Percentiles rank a stretch among this genome's conserved stretches.
phyloP scores from a whole-genome alignment of 2,888 invertebrate genomes.

The Scaptomyza parva region DNA sequence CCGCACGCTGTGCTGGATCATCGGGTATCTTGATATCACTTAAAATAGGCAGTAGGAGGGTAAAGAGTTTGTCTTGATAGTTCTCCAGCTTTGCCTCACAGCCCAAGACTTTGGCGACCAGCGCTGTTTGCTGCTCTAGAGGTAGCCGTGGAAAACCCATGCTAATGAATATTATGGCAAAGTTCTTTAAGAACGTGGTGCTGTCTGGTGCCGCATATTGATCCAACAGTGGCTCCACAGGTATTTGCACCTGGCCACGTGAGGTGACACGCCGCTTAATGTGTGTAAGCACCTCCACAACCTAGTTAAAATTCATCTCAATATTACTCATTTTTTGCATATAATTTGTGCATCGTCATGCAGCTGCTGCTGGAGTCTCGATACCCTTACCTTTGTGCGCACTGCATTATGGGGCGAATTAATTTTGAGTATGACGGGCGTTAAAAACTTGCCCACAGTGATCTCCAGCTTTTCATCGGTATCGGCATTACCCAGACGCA shows the following conservation, averaged over 20 bases:
- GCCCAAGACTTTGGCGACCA: constrained; percentile 91
- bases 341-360: constrained; percentile 54
- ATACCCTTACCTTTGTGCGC: constrained; percentile 86
- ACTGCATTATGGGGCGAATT: constrained; percentile 95
- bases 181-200: constrained; percentile 93
- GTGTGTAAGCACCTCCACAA: constrained; percentile 96
- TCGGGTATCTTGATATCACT: constrained; percentile 88
- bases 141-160: constrained; percentile 94
- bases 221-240: constrained; percentile 92
- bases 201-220: constrained; percentile 90
- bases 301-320: constrained; percentile 86
- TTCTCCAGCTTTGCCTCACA: constrained; percentile 92
- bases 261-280: constrained; percentile 95
- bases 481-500: constrained; percentile 94
- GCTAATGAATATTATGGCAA: constrained; percentile 96
- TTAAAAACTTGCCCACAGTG: constrained; percentile 91
- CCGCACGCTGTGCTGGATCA: constrained; percentile 87
- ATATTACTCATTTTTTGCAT: constrained; percentile 15
- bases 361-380: background rate
- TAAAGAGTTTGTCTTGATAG: constrained; percentile 93
- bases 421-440: constrained; percentile 95
- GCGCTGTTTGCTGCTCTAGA: constrained; percentile 89
- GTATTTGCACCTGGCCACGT: constrained; percentile 92
- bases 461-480: constrained; percentile 95
- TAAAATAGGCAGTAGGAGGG: constrained; percentile 92